A percentile compares a stretch with the other conserved stretches of the same genome.
Evolutionary conservation across 2,113 vertebrate genomes (phyloP).

Genomic region (Chitala chitala): DNA sequence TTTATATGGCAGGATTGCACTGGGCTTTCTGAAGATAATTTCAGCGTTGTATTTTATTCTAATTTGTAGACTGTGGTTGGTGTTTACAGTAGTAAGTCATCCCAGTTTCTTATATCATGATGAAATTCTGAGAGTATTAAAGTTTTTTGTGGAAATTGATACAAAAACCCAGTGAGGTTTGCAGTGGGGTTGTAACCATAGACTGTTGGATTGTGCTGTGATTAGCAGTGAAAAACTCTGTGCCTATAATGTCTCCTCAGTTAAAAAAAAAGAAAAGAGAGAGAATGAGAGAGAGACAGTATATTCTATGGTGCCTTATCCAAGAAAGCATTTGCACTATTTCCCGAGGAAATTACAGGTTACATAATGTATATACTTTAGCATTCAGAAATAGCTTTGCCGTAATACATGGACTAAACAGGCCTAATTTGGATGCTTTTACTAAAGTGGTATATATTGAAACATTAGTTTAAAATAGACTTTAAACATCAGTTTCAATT

Average conservation of each 20-base stretch:
- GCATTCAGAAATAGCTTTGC: background rate
- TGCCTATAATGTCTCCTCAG: constrained; percentile 20
- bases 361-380: background rate
- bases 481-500: background rate
- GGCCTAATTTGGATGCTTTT: background rate
- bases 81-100: background rate
- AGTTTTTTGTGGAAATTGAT: background rate
- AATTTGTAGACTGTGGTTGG: background rate
- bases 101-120: background rate
- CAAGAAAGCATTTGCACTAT: constrained; percentile 28
- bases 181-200: background rate
- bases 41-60: background rate
- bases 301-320: constrained; percentile 22
- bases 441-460: background rate
- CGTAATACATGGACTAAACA: background rate
- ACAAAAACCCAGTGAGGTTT: background rate
- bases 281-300: no score
- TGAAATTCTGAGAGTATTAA: background rate
- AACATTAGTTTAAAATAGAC: background rate
- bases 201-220: background rate
- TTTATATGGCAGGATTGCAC: background rate
- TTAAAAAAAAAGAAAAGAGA: no score
- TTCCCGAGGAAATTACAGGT: constrained; percentile 3
- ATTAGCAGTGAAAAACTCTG: background rate
- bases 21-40: background rate